Evolutionary conservation across 1,140 invertebrate genomes (phyloP).

Genomic region (Trinorchestia longiramus): DNA sequence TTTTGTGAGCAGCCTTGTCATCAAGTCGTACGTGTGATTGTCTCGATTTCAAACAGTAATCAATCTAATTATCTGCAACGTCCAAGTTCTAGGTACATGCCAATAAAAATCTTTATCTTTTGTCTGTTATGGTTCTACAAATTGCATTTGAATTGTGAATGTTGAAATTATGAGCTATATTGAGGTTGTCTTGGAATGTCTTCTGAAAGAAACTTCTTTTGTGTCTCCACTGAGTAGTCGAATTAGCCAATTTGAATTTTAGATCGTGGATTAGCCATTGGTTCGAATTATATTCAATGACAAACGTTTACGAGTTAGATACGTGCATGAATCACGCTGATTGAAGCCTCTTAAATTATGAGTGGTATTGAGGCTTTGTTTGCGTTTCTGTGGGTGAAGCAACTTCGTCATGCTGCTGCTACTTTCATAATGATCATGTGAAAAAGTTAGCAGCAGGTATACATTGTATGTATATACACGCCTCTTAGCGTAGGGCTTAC

Average conservation of each 20-base stretch:
- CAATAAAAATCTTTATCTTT: not conserved
- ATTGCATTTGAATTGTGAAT: not conserved
- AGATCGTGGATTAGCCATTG: not conserved
- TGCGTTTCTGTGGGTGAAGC: not conserved
- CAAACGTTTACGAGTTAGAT: not conserved
- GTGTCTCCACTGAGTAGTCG: not conserved
- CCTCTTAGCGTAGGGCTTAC: not conserved
- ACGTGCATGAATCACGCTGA: not conserved
- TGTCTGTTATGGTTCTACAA: not conserved
- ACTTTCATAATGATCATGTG: not conserved
- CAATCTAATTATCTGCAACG: not conserved
- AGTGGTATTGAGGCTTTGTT: not conserved
- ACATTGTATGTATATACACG: not conserved
- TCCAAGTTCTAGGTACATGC: not conserved
- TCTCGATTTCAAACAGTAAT: not conserved
- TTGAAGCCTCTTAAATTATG: not conserved
- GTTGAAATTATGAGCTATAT: constrained; percentile 2
- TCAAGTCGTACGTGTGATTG: not conserved
- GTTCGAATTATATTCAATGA: not conserved
- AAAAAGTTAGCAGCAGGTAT: not conserved
- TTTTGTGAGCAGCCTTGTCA: not conserved
- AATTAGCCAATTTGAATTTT: not conserved
- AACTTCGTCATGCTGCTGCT: not conserved
- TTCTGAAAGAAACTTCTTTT: not conserved
- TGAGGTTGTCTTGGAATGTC: not conserved